These are phyloP conservation scores for Anolis apletophallus DNA, from an alignment of 2,797 vertebrate species.

Conservation along the genomic window DNA sequence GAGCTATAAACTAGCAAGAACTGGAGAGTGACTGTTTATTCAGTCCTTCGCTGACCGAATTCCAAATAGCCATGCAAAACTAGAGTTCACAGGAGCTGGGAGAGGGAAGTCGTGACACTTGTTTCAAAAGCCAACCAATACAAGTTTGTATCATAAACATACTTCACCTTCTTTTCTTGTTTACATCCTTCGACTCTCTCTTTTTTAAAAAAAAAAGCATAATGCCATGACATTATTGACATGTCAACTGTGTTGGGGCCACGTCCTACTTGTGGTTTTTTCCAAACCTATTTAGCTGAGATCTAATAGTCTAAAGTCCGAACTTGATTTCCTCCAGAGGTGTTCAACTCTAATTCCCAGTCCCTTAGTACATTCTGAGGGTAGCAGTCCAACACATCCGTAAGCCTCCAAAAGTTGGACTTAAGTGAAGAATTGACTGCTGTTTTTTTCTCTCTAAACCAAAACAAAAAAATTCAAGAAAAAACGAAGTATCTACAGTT, in stretches of 20 bases:
- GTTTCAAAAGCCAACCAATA: neutral
- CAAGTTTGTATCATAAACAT: neutral
- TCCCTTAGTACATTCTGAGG: neutral
- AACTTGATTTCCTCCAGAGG: neutral
- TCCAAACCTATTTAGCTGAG: neutral
- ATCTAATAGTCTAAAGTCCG: neutral
- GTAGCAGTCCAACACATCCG: neutral
- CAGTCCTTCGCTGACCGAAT: neutral
- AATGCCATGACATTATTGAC: neutral
- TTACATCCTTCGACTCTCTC: neutral
- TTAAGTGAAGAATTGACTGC: neutral
- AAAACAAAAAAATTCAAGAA: neutral
- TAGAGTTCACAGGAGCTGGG: neutral
- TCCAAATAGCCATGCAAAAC: neutral
- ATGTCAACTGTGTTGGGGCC: neutral
- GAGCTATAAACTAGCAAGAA: no score
- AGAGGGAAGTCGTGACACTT: neutral
- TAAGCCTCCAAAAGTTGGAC: neutral
- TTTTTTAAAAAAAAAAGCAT: neutral
- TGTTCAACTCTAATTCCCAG: neutral
- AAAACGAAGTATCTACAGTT: neutral
- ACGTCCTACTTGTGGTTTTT: neutral
- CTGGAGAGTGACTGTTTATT: neutral
- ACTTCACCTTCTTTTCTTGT: neutral
- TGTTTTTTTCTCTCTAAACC: neutral